A percentile compares a stretch with the other conserved stretches of the same genome.
phyloP scores from a whole-genome alignment of 2,797 vertebrate genomes.

The Choloepus didactylus region DNA sequence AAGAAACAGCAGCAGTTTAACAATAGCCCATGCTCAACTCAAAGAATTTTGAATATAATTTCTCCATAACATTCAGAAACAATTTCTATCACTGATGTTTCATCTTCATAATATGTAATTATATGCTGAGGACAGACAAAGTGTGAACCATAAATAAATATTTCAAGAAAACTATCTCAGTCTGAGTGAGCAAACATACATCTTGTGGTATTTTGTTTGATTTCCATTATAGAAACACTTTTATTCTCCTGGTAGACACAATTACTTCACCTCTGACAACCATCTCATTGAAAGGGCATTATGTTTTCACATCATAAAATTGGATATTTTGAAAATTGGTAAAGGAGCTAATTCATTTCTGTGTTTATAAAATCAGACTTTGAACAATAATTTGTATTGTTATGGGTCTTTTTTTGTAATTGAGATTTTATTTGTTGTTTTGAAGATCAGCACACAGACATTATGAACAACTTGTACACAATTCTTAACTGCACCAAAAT shows the following conservation, averaged over 20 bases:
- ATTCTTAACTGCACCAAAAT: no score
- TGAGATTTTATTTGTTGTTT: no score
- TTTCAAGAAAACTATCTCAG: no score
- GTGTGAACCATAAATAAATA: fast-evolving
- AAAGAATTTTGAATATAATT: background rate
- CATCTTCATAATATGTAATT: background rate
- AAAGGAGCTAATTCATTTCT: background rate
- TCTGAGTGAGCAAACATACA: background rate
- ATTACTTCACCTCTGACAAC: background rate
- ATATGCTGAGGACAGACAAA: fast-evolving
- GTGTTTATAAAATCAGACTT: background rate
- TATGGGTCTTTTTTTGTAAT: no score
- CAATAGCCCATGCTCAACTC: fast-evolving
- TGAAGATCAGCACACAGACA: no score
- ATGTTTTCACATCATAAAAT: background rate
- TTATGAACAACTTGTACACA: no score
- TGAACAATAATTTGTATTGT: background rate
- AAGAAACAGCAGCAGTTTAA: background rate
- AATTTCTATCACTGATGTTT: background rate
- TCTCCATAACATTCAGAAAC: background rate
- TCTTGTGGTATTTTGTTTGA: background rate
- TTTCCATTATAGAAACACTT: background rate
- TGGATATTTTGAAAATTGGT: background rate
- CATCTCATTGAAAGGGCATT: background rate
- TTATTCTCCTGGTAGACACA: conserved; percentile 2